Evolutionary conservation across 2,797 vertebrate genomes (phyloP), one percentile per base, ranked within the genome.

Genomic region (Scarus forsteni): DNA sequence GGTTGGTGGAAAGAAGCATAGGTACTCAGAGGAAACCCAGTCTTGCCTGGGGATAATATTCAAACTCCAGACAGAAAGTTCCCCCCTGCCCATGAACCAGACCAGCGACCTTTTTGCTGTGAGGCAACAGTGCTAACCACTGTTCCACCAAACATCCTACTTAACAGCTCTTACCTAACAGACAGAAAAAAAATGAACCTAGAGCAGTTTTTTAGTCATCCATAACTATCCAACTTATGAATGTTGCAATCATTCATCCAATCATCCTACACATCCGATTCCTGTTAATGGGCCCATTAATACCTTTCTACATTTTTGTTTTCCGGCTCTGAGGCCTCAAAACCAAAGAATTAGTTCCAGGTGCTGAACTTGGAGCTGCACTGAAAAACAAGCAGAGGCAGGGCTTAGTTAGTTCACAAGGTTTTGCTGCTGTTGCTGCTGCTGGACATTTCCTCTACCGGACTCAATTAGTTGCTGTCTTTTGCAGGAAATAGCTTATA

Each of bases 281-380:
- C 61, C 49, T 73, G 51, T 62, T 53, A 57, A 75, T 61, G 60
- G 73, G 50, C 50, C 34, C 70, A 57, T 67, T 49, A 81, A 79
- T 56, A 38, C 6, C 44, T 44, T 80, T 42, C 38, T 62, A 79
- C 52, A 43, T 68, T 60, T 84, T 75, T 13, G 27, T 79, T 63
- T 64, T 49, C 43, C 69, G 39, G 3, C 42, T 27, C 15, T 57
- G 39, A 79, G 19, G 69, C 40, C 49, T 42, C 66, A 12, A 48
- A 69, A 78, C 50, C 27, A 46, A 71, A n/a, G 11, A 80, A 81
- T 66, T 53, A 68, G 55, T 75, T 85, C 70, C 70, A 85, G 67
- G 56, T 63, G 71, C 58, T 45, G 34, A 60, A 36, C 49, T 63
- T 46, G 60, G 70, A 75, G 48, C 51, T 60, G 27, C 19, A 13